Percentiles rank a stretch among this genome's conserved stretches.
Conservation (phyloP, 2,797 vertebrate genomes). For the Rhabdomys pumilio region DNA sequence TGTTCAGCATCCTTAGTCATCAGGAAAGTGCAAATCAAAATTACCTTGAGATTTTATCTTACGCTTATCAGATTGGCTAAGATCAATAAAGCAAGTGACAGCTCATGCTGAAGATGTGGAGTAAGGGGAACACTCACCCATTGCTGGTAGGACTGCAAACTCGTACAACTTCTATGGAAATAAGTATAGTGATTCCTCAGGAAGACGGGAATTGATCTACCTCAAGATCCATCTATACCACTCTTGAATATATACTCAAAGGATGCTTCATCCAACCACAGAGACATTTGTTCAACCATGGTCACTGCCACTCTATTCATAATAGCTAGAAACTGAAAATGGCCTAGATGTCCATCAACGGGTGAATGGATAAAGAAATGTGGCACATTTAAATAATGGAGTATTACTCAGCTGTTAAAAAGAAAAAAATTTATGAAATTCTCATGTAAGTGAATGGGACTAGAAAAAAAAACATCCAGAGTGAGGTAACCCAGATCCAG, state of each 20-base stretch:
- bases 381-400: not conserved
- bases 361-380: not conserved
- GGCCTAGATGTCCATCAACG: not conserved
- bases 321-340: not conserved
- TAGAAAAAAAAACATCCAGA: not conserved
- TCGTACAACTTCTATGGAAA: not conserved
- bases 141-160: not conserved
- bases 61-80: not conserved
- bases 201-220: not conserved
- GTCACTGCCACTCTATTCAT: not conserved
- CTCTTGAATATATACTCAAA: not conserved
- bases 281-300: not conserved
- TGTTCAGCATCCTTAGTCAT: too few relatives aligned
- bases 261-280: not conserved
- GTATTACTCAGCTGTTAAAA: not conserved
- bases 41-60: not conserved
- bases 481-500: not conserved
- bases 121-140: not conserved
- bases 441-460: not conserved
- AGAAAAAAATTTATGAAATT: not conserved
- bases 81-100: not conserved
- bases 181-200: not conserved
- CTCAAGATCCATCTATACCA: not conserved
- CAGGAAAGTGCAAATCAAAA: not conserved
- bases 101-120: not conserved